Conservation (phyloP, 2,113 vertebrate species). For the Meleagris gallopavo region DNA sequence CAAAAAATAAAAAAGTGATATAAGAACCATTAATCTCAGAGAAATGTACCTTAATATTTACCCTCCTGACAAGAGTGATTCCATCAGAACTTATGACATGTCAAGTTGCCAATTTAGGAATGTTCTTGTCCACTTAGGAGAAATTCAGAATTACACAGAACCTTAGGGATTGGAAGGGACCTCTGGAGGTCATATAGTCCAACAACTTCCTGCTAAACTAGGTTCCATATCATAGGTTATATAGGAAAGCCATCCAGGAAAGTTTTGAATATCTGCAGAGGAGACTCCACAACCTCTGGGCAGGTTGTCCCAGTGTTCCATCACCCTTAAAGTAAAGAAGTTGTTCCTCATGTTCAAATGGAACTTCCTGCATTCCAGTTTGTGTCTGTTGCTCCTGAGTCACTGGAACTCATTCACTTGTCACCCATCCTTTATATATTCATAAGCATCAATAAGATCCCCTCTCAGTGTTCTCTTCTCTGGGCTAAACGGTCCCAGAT, state of each 20-base stretch:
- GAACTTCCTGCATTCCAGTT: neutral
- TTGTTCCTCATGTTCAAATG: neutral
- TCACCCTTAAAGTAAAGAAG: neutral
- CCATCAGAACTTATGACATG: neutral
- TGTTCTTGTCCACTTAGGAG: neutral
- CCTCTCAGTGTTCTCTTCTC: too few relatives aligned
- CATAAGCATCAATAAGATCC: too few relatives aligned
- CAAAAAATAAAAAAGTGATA: neutral
- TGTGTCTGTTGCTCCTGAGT: neutral
- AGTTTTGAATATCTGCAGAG: neutral
- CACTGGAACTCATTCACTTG: neutral
- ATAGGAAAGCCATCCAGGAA: neutral
- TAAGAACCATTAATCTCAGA: neutral
- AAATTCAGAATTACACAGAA: neutral
- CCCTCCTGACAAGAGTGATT: neutral
- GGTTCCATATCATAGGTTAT: neutral
- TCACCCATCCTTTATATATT: too few relatives aligned
- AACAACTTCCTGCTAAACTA: neutral
- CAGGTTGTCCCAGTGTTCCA: neutral
- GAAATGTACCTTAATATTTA: neutral
- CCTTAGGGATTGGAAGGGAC: too few relatives aligned
- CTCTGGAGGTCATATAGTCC: too few relatives aligned
- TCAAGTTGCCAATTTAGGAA: neutral
- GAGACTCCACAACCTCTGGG: neutral
- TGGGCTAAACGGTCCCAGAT: too few relatives aligned